Base-by-base conservation (phyloP, 2,113 vertebrate genomes). In the Tylochromis polylepis region DNA sequence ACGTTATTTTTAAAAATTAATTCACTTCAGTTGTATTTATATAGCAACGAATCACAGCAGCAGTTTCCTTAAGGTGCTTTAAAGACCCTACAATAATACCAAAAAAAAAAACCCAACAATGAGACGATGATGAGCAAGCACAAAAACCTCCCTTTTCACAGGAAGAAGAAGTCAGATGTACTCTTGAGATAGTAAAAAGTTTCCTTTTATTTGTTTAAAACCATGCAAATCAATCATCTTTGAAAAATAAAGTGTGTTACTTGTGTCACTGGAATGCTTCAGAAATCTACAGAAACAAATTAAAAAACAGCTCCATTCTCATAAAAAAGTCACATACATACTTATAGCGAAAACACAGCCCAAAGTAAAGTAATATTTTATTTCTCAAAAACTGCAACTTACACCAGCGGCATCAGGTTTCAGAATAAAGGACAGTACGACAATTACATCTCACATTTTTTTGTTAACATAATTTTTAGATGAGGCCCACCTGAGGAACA, bases 281-380 rank as follows among this genome's bases (percentile, higher is more conserved):
- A 36, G 18, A 65, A 65, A 65, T 65, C 31, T 36, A n/a, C 3
- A 65, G 60, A 31, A 65, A 36, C 31, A 5, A 65, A n/a, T 65
- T 3, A 65, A 65, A 29, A n/a, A 65, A 38, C 60, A 38, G 18
- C 31, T 38, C 31, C 60, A 12, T 65, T 65, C 34, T 38, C n/a
- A 8, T 65, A 65, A 38, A 65, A 38, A n/a, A 65, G 31, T n/a
- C 34, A 62, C 2, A 62, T 62, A 29, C 60, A 65, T 0, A 36
- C 18, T n/a, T 65, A 4, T 65, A 38, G 31, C 0, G 0, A 38
- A 38, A 38, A 36, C 6, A 65, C 60, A 0, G 31, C 60, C 31
- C 18, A 65, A 65, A 65, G 18, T 8, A 65, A 65, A 65, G 1
- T n/a, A 1, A 8, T 65, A 1, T 65, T 65, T 65, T 65, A 12